A percentile compares a stretch with the other conserved stretches of the same genome.
phyloP scores from a whole-genome alignment of 64 coral and sea anemone genomes.

The Actinia tenebrosa region DNA sequence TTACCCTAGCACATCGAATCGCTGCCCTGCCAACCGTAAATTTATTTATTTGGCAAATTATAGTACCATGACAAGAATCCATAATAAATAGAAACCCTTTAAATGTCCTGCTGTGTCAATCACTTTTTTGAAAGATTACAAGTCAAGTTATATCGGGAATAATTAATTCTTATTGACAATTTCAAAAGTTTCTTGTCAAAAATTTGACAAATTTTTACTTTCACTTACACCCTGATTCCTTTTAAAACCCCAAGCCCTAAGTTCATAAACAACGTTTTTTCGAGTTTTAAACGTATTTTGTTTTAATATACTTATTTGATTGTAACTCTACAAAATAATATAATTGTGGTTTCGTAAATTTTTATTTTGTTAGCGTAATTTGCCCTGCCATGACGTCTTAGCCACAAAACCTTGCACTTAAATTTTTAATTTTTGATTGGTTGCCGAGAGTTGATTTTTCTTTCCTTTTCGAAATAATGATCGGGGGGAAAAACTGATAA shows the following conservation, averaged over 20 bases:
- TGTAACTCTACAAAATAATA: background rate
- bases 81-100: slow-evolving; percentile 1
- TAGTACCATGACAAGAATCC: slow-evolving; percentile 15
- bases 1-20: slow-evolving; percentile 5
- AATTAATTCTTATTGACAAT: slow-evolving; percentile 16
- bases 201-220: background rate
- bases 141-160: slow-evolving; percentile 8
- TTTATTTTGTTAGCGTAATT: slow-evolving; percentile 9
- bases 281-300: background rate
- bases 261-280: background rate
- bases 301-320: background rate
- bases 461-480: background rate
- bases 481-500: background rate
- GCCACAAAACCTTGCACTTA: slow-evolving; percentile 5
- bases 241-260: background rate
- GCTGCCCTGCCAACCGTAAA: background rate
- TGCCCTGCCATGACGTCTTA: slow-evolving; percentile 16
- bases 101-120: background rate
- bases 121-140: slow-evolving; percentile 11
- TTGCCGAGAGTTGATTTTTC: background rate
- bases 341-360: background rate
- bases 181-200: background rate
- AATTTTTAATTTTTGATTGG: slow-evolving; percentile 6
- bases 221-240: background rate
- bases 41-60: slow-evolving; percentile 25